Conservation (phyloP, 2,113 vertebrate species). For the Nerophis ophidion region DNA sequence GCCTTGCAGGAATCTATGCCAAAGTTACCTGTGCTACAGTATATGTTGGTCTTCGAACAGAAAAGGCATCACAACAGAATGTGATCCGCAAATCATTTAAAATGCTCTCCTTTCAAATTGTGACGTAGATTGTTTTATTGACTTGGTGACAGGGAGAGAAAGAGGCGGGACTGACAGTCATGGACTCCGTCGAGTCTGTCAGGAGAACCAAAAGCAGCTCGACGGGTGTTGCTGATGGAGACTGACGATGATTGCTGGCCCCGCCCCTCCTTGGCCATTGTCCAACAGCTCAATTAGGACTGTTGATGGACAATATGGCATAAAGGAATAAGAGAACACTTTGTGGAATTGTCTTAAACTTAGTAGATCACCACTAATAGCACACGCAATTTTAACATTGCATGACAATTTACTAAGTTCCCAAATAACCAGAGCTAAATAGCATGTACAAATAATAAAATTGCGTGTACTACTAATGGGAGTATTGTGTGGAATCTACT, state of each 20-base stretch:
- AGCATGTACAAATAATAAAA: too few relatives aligned
- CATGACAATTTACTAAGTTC: too few relatives aligned
- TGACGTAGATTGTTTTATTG: constrained; percentile 44
- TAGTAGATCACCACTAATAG: too few relatives aligned
- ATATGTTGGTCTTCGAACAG: constrained; percentile 19
- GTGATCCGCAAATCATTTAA: constrained; percentile 27
- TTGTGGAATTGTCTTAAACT: too few relatives aligned
- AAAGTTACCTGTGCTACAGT: constrained; percentile 26
- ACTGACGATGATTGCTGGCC: constrained; percentile 56
- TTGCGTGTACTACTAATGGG: too few relatives aligned
- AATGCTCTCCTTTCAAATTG: constrained; percentile 6
- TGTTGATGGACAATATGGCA: constrained; percentile 44
- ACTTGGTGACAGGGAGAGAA: constrained; percentile 27
- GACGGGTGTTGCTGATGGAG: constrained; percentile 52
- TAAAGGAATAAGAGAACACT: too few relatives aligned
- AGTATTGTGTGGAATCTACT: too few relatives aligned
- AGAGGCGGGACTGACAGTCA: constrained; percentile 63
- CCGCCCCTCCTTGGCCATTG: constrained; percentile 48
- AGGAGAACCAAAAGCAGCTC: constrained; percentile 45
- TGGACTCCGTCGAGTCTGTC: constrained; percentile 67
- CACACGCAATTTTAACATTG: too few relatives aligned
- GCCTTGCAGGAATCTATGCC: constrained; percentile 29
- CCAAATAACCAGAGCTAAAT: too few relatives aligned
- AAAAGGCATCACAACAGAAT: neutral
- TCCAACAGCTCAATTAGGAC: constrained; percentile 41